Evolutionary conservation across 2,797 vertebrate genomes (phyloP), one percentile per base, ranked within the genome.

Genomic region (Centroberyx gerrardi): DNA sequence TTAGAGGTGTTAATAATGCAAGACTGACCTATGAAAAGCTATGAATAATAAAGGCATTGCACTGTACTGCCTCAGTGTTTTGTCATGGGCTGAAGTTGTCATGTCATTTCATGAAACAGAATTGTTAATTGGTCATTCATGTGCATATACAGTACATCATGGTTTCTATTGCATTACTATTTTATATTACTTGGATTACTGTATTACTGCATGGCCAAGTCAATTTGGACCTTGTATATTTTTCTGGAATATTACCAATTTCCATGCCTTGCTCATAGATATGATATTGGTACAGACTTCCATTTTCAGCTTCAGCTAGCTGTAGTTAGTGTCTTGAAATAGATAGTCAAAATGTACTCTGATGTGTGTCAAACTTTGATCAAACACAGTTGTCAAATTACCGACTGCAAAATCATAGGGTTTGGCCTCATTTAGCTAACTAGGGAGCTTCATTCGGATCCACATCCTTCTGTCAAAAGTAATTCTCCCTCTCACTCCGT

Each of bases 401-500:
- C 61, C 49, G 74, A 52, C 76, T 84, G 53, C 80, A 62, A 72
- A 79, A 80, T 72, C 42, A 81, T 72, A 18, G 38, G 62, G 69
- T 75, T 78, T 73, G 72, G 53, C 67, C 48, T 53, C 9, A 0
- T 87, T 85, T 81, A 74, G 78, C 44, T 22, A 82, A 72, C 62
- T 68, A 78, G 62, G 72, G 17, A 18, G 61, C 66, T 78, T 87
- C 61, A 76, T 80, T 72, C 3, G 3, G 65, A 78, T 87, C 48
- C 67, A 52, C 75, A 83, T 87, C 72, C 81, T 59, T 71, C 76
- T 81, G 81, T 88, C 80, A 90, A 80, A 87, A 87, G 70, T 80
- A 71, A 84, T 89, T 88, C 54, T 75, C 75, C 29, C 68, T 55
- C 70, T 79, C 62, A 69, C 36, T 81, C 78, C 71, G 65, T 62